Evolutionary conservation across 2,888 invertebrate genomes (phyloP).

Genomic region (Lasioglossum marginatum): DNA sequence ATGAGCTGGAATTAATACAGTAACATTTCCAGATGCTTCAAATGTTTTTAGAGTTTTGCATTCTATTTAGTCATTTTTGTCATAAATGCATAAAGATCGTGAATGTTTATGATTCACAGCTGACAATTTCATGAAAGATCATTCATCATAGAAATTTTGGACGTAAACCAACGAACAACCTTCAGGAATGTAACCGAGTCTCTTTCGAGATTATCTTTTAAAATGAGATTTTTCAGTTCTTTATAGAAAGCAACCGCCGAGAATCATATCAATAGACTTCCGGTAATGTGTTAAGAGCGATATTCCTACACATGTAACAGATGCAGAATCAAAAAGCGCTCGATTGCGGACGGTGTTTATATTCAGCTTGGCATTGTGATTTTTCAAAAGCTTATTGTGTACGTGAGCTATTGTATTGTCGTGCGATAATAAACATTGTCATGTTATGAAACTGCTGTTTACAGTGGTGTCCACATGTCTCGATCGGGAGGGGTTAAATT

Average conservation of each 20-base stretch:
- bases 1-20: too few relatives aligned
- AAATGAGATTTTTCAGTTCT: not conserved
- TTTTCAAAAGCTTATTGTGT: not conserved
- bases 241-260: not conserved
- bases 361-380: not conserved
- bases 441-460: not conserved
- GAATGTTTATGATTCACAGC: not conserved
- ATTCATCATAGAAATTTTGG: too few relatives aligned
- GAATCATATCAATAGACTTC: not conserved
- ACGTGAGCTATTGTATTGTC: not conserved
- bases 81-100: not conserved
- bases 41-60: too few relatives aligned
- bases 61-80: too few relatives aligned
- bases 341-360: not conserved
- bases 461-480: not conserved
- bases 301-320: not conserved
- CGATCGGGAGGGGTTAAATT: not conserved
- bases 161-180: too few relatives aligned
- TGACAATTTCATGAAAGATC: too few relatives aligned
- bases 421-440: not conserved
- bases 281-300: not conserved
- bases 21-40: too few relatives aligned
- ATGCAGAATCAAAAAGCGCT: not conserved
- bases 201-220: not conserved
- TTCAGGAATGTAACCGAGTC: not conserved